Percentiles rank a stretch among this genome's conserved stretches.
These are phyloP conservation scores for Coregonus suidteri DNA, from an alignment of 2,797 vertebrate species.

Conservation along the genomic window DNA sequence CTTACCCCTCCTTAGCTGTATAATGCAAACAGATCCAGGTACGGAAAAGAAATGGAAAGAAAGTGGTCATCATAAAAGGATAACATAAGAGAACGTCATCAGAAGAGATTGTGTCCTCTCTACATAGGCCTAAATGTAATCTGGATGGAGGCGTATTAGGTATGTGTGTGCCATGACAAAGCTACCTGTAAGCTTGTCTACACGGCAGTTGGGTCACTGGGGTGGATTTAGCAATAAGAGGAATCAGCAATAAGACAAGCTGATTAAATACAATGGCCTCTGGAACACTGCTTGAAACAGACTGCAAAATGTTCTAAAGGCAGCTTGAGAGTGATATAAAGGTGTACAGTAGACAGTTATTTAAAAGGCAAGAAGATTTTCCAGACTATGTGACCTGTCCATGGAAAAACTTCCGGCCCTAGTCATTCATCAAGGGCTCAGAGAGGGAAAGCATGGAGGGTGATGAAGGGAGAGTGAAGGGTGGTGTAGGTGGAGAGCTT, in stretches of 20 bases:
- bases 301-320: background rate
- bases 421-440: background rate
- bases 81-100: background rate
- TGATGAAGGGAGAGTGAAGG: background rate
- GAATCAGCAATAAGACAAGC: constrained; percentile 17
- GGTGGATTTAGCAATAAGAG: constrained; percentile 1
- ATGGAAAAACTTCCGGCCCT: background rate
- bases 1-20: constrained; percentile 41
- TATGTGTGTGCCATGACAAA: background rate
- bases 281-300: too few relatives aligned
- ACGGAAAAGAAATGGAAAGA: background rate
- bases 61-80: background rate
- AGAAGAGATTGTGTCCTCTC: background rate
- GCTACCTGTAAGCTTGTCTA: background rate
- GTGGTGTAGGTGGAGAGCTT: background rate
- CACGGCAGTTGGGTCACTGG: background rate
- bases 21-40: background rate
- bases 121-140: background rate
- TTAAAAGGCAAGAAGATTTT: background rate
- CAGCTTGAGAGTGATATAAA: background rate
- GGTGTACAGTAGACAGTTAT: background rate
- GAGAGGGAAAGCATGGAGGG: background rate
- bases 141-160: constrained; percentile 8
- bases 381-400: background rate
- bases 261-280: background rate